phyloP scores from a whole-genome alignment of 2,797 vertebrate species.

The Esox lucius region DNA sequence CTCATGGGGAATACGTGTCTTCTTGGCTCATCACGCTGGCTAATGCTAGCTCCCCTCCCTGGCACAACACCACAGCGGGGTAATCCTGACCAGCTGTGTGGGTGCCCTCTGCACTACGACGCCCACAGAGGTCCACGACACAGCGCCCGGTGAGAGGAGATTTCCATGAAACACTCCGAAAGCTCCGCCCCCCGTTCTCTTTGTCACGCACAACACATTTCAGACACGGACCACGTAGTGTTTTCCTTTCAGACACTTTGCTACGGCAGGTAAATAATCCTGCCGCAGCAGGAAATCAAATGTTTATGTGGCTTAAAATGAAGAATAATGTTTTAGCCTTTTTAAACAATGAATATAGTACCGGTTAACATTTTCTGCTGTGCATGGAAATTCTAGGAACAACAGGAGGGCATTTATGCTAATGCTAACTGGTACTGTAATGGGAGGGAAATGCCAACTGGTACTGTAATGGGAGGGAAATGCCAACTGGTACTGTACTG shows the following conservation, averaged over 20 bases:
- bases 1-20: constrained; percentile 30
- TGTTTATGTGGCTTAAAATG: no score
- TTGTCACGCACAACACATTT: neutral
- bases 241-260: no score
- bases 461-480: neutral
- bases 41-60: constrained; percentile 1
- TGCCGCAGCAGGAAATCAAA: neutral
- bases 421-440: no score
- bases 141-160: constrained; percentile 32
- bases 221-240: neutral
- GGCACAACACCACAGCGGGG: neutral
- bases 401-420: no score
- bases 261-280: neutral
- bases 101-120: constrained; percentile 15
- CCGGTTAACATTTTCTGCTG: no score
- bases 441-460: neutral
- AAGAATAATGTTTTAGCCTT: no score
- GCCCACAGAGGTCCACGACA: neutral
- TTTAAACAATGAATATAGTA: no score
- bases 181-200: neutral
- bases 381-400: no score
- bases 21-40: neutral
- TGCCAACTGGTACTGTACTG: neutral
- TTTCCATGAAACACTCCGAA: constrained; percentile 33
- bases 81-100: constrained; percentile 59